These are phyloP conservation scores for Asarcornis scutulata DNA, from an alignment of 2,113 vertebrate genomes.

Conservation along the genomic window DNA sequence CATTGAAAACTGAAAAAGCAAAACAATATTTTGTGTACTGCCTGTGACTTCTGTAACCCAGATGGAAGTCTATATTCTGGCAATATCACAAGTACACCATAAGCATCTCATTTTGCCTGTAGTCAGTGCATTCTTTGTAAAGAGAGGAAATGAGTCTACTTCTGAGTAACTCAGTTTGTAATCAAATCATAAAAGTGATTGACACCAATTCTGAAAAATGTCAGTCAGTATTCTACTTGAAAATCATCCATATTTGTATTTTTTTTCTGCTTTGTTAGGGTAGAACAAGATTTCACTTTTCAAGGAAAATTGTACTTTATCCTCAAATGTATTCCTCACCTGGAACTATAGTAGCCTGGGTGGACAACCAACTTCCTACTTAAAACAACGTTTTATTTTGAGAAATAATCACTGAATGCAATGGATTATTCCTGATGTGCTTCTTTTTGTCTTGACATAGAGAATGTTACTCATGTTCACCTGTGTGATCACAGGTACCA, in stretches of 20 bases:
- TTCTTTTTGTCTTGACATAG: background rate
- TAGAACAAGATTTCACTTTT: background rate
- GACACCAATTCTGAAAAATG: constrained; percentile 17
- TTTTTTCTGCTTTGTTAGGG: background rate
- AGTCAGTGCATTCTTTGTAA: constrained; percentile 68
- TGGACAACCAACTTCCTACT: background rate
- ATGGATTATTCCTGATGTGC: background rate
- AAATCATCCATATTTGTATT: background rate
- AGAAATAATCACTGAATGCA: background rate
- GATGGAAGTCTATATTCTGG: constrained; percentile 55
- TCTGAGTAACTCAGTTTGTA: background rate
- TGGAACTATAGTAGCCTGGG: background rate
- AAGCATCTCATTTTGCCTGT: constrained; percentile 54
- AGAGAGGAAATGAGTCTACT: constrained; percentile 68
- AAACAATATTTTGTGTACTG: background rate
- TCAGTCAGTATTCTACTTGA: background rate
- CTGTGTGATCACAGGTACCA: background rate
- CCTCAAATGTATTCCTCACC: background rate
- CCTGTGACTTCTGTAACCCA: constrained; percentile 54
- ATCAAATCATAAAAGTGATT: constrained; percentile 6
- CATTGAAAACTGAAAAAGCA: background rate
- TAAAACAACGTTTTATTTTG: background rate
- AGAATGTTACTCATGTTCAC: background rate
- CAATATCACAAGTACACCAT: constrained; percentile 29
- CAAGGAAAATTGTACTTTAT: background rate